Evolutionary conservation across 2,888 invertebrate genomes (phyloP).

Genomic region (Aspidiotus rigidus): DNA sequence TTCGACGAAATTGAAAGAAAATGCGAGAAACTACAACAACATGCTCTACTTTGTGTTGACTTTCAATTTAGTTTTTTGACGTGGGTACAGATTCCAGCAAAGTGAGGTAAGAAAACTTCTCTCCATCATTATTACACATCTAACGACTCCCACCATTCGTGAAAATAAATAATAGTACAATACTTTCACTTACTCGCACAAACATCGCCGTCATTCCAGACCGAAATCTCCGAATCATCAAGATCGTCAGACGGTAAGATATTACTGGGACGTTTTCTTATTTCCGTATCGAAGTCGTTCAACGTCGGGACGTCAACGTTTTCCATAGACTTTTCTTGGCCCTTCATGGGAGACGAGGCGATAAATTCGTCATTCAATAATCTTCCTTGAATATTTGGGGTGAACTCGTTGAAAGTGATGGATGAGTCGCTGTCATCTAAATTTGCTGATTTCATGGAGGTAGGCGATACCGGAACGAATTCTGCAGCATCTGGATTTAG

Average conservation of each 20-base stretch:
- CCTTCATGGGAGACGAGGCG: slow-evolving; percentile 65
- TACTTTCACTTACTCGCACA: background rate
- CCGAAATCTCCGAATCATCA: slow-evolving; percentile 7
- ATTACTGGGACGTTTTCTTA: slow-evolving; percentile 55
- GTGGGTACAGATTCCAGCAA: too few relatives aligned
- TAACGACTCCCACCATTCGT: too few relatives aligned
- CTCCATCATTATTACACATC: too few relatives aligned
- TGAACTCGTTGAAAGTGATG: background rate
- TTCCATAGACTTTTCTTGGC: slow-evolving; percentile 49
- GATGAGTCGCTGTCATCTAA: background rate
- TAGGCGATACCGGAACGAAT: slow-evolving; percentile 61
- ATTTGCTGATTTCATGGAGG: slow-evolving; percentile 3
- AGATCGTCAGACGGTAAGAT: slow-evolving; percentile 24
- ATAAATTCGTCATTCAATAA: slow-evolving; percentile 44
- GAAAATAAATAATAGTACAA: too few relatives aligned
- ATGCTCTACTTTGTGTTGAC: too few relatives aligned
- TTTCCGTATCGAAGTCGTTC: slow-evolving; percentile 56
- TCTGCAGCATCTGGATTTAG: slow-evolving; percentile 79
- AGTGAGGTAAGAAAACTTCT: too few relatives aligned
- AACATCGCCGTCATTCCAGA: background rate
- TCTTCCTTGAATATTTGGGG: slow-evolving; percentile 37
- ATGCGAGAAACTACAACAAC: too few relatives aligned
- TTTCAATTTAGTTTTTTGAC: too few relatives aligned
- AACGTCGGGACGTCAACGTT: slow-evolving; percentile 52
- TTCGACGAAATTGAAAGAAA: too few relatives aligned